These are phyloP conservation scores for Drosophila miranda DNA, from an alignment of 1,140 invertebrate genomes.

Conservation along the genomic window DNA sequence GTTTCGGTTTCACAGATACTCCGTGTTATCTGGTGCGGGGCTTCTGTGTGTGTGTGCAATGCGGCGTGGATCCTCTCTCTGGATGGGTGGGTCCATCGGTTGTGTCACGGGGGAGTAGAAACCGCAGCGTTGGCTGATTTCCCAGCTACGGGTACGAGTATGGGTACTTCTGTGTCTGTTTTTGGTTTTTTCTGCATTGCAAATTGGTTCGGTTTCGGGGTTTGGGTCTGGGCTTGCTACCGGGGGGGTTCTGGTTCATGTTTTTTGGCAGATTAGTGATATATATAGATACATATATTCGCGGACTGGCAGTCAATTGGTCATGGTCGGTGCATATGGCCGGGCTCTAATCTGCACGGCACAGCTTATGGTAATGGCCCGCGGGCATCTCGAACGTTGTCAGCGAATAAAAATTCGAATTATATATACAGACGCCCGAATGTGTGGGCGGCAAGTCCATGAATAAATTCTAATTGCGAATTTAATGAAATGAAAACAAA, in stretches of 20 bases:
- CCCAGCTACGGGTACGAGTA: background rate
- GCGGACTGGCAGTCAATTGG: conserved; percentile 63
- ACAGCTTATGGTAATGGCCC: conserved; percentile 70
- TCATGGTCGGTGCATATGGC: conserved; percentile 58
- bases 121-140: conserved; percentile 45
- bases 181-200: conserved; percentile 40
- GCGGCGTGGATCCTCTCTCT: too few species aligned
- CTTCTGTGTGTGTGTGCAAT: too few species aligned
- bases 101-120: conserved; percentile 22
- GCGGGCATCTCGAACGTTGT: conserved; percentile 45
- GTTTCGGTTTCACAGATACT: conserved; percentile 34
- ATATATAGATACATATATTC: conserved; percentile 45
- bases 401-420: conserved; percentile 33
- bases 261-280: conserved; percentile 63
- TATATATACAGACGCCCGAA: background rate
- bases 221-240: too few species aligned
- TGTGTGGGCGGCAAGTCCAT: conserved; percentile 33
- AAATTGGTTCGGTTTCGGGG: conserved; percentile 31
- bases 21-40: conserved; percentile 32
- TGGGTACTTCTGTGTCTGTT: conserved; percentile 39
- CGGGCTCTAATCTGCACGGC: conserved; percentile 55
- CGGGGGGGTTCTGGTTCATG: conserved; percentile 23
- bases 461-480: conserved; percentile 75
- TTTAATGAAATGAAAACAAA: conserved; percentile 78
- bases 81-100: too few species aligned